These are phyloP conservation scores for Rhizoglyphus robini DNA, from an alignment of 1,140 invertebrate species.

Conservation along the genomic window DNA sequence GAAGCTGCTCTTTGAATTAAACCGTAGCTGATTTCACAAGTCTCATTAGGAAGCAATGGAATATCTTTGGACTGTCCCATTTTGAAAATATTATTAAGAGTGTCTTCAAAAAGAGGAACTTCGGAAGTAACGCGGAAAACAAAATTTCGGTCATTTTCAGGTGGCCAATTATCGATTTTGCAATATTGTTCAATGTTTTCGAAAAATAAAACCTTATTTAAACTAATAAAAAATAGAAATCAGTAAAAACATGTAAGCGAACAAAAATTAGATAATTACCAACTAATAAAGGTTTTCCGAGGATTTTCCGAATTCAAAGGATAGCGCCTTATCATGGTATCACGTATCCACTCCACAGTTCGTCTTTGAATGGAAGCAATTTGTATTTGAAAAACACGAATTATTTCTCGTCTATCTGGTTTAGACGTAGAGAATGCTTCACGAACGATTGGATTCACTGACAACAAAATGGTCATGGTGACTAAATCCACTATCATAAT, in stretches of 20 bases:
- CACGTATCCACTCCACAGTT: conserved; percentile 68
- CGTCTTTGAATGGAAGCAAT: conserved; percentile 65
- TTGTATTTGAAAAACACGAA: conserved; percentile 50
- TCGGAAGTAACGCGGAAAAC: conserved; percentile 70
- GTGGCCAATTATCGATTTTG: conserved; percentile 84
- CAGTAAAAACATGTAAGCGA: background rate
- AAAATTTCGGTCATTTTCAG: conserved; percentile 56
- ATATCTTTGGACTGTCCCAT: conserved; percentile 67
- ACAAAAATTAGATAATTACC: conserved; percentile 16
- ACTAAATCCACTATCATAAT: conserved; percentile 66
- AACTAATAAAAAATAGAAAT: conserved; percentile 27
- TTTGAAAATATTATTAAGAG: conserved; percentile 59
- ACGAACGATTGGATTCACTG: conserved; percentile 57
- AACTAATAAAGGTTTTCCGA: conserved; percentile 42
- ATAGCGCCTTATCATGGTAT: conserved; percentile 55
- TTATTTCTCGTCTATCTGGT: conserved; percentile 25
- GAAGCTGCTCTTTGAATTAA: conserved; percentile 66
- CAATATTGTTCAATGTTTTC: conserved; percentile 73
- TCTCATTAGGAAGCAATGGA: conserved; percentile 60
- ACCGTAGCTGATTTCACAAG: conserved; percentile 68
- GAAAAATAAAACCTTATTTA: conserved; percentile 74
- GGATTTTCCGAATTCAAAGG: conserved; percentile 50
- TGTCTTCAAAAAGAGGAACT: conserved; percentile 64
- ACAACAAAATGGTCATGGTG: conserved; percentile 65
- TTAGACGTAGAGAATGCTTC: conserved; percentile 44